These are phyloP conservation scores for Drosophila erecta DNA, from an alignment of 1,140 invertebrate species.

Conservation along the genomic window DNA sequence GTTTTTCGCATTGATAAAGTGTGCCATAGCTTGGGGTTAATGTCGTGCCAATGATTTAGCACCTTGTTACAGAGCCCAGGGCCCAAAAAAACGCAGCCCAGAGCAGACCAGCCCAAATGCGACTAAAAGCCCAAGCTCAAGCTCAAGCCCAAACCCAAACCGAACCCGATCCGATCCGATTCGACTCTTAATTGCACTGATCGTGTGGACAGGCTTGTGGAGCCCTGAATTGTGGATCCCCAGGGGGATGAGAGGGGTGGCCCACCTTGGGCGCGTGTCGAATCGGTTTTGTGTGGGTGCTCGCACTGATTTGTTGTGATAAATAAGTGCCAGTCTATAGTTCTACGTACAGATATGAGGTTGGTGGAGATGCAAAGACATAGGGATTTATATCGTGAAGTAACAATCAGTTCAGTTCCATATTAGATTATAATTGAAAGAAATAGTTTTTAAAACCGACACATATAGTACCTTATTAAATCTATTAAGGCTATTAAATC, in stretches of 20 bases:
- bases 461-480: no score
- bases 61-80: conserved; percentile 75
- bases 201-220: conserved; percentile 71
- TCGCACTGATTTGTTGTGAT: conserved; percentile 81
- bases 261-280: conserved; percentile 77
- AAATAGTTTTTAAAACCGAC: not conserved
- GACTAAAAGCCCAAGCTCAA: conserved; percentile 17
- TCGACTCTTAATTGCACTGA: conserved; percentile 79
- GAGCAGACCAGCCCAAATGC: not conserved
- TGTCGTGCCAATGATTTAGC: conserved; percentile 84
- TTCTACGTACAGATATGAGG: conserved; percentile 5
- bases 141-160: conserved; percentile 10
- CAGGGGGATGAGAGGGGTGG: conserved; percentile 15
- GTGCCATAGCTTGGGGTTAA: conserved; percentile 84
- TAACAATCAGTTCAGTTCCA: not conserved
- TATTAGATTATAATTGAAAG: not conserved
- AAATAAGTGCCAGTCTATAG: conserved; percentile 76
- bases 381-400: not conserved
- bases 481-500: no score
- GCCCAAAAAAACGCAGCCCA: conserved; percentile 15
- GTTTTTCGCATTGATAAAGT: conserved; percentile 82
- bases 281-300: conserved; percentile 82
- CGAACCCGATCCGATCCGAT: conserved; percentile 46
- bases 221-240: conserved; percentile 20
- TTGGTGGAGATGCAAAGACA: not conserved